A percentile compares a stretch with the other conserved stretches of the same genome.
Conservation (phyloP, 2,888 invertebrate genomes). For the Cynaeus angustus region DNA sequence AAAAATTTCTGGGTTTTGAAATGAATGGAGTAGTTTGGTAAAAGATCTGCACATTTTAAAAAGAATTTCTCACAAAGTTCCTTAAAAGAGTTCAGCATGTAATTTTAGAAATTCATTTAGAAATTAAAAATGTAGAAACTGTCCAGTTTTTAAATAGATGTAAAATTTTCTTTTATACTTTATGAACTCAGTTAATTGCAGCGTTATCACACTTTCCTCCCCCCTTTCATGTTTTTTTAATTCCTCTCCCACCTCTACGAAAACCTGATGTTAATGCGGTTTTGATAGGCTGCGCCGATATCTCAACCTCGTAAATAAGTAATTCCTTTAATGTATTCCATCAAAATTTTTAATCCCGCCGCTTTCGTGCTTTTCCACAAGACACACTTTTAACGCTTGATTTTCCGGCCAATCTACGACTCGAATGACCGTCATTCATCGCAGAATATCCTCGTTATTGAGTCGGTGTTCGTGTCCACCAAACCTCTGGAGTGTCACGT, state of each 20-base stretch:
- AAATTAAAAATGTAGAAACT: no score
- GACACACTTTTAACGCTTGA: slow-evolving; percentile 10
- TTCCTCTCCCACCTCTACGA: background rate
- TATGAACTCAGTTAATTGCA: no score
- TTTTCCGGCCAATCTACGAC: slow-evolving; percentile 17
- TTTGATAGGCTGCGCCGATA: slow-evolving; percentile 16
- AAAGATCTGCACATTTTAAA: no score
- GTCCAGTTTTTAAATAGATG: no score
- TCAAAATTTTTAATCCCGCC: slow-evolving; percentile 19
- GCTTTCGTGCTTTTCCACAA: background rate
- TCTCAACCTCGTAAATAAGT: slow-evolving; percentile 29
- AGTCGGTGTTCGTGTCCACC: slow-evolving; percentile 47
- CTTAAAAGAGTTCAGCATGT: no score
- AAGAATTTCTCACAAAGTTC: no score
- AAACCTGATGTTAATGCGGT: slow-evolving; percentile 31
- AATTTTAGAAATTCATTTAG: no score
- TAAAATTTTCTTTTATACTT: no score
- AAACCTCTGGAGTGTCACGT: slow-evolving; percentile 64
- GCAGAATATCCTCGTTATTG: slow-evolving; percentile 34
- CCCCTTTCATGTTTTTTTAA: slow-evolving; percentile 20
- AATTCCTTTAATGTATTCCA: slow-evolving; percentile 25
- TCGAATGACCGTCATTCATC: slow-evolving; percentile 36
- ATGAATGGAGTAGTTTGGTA: no score
- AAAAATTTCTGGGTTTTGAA: no score
- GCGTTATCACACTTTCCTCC: slow-evolving; percentile 6